phyloP scores from a whole-genome alignment of 2,888 invertebrate species.

The Callyntrura sp. region DNA sequence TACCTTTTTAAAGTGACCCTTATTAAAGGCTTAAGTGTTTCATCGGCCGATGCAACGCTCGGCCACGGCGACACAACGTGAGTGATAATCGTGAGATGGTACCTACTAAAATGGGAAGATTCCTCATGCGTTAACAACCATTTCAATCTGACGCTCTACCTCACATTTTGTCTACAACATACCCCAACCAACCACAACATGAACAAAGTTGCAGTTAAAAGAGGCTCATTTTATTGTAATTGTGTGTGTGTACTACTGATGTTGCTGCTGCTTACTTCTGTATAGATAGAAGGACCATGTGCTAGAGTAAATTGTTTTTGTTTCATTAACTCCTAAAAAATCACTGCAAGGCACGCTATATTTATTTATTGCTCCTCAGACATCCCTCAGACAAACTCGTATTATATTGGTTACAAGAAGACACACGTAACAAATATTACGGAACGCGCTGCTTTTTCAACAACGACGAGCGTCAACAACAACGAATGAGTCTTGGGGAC shows the following conservation, averaged over 20 bases:
- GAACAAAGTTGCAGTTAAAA: not conserved
- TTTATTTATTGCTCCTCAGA: constrained; percentile 13
- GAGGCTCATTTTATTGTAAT: not conserved
- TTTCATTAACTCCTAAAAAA: not conserved
- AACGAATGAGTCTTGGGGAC: not conserved
- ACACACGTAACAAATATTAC: constrained; percentile 14
- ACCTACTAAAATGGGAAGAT: constrained; percentile 57
- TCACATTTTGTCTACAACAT: not conserved
- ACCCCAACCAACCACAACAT: constrained; percentile 61
- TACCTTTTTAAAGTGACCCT: no score
- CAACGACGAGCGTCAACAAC: not conserved
- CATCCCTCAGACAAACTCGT: constrained; percentile 23
- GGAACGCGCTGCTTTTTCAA: constrained; percentile 13
- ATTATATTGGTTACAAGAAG: not conserved
- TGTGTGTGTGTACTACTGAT: not conserved
- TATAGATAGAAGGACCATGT: not conserved
- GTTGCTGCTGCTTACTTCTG: not conserved
- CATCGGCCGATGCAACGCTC: no score
- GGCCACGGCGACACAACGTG: no score
- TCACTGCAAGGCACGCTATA: not conserved
- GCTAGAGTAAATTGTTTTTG: not conserved
- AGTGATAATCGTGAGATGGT: not conserved
- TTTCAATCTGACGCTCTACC: constrained; percentile 9
- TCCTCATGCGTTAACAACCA: constrained; percentile 65
- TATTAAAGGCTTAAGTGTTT: no score